Conservation (phyloP, 2,797 vertebrate genomes). For the Phrynocephalus forsythii region DNA sequence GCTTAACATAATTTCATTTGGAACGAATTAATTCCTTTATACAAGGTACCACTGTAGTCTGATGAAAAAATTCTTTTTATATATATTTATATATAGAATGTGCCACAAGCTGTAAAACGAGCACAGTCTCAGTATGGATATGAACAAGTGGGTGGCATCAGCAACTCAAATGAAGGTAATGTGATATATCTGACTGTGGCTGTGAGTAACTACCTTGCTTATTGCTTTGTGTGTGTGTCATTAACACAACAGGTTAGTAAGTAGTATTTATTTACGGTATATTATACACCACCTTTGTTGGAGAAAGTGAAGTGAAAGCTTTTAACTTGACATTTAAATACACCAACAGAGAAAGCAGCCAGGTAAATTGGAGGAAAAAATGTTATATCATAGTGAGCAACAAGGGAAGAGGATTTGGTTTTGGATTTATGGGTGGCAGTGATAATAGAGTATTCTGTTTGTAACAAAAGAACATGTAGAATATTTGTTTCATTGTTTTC, state of each 20-base stretch:
- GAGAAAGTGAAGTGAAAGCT: neutral
- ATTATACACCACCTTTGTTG: neutral
- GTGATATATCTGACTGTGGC: neutral
- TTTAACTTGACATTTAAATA: neutral
- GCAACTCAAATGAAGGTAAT: conserved; percentile 82
- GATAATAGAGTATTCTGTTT: neutral
- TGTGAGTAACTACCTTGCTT: conserved; percentile 11
- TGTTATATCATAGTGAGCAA: no score
- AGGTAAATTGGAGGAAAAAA: neutral
- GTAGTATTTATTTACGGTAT: no score
- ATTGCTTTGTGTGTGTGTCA: neutral
- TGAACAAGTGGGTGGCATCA: conserved; percentile 59
- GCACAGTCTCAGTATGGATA: conserved; percentile 68
- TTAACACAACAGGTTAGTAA: neutral
- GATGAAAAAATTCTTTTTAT: conserved; percentile 63
- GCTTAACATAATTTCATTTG: no score
- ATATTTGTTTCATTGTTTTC: neutral
- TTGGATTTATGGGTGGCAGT: neutral
- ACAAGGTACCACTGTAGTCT: no score
- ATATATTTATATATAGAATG: conserved; percentile 67
- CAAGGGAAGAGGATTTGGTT: neutral
- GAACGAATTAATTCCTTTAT: no score
- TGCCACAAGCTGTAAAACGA: conserved; percentile 57
- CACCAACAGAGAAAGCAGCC: no score
- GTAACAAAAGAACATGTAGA: neutral